A percentile compares a stretch with the other conserved stretches of the same genome.
These are phyloP conservation scores for Actinostola sp. DNA, from an alignment of 92 coral and sea anemone genomes.

Conservation along the genomic window DNA sequence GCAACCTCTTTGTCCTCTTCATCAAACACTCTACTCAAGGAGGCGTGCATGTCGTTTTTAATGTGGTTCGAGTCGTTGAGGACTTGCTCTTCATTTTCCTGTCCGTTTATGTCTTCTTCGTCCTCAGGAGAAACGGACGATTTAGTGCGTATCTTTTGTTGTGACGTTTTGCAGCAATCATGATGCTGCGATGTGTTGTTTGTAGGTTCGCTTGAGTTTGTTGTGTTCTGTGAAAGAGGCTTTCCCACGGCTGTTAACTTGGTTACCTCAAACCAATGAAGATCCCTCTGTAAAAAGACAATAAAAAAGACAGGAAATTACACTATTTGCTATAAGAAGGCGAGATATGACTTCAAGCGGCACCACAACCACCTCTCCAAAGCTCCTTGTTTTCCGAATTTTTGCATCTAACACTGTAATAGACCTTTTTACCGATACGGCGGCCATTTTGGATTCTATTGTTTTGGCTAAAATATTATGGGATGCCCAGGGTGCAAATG, in stretches of 20 bases:
- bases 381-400: too few relatives aligned
- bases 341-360: too few relatives aligned
- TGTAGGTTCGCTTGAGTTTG: constrained; percentile 4
- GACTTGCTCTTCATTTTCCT: constrained; percentile 45
- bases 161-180: not conserved
- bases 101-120: constrained; percentile 36
- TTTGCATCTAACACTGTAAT: too few relatives aligned
- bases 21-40: constrained; percentile 44
- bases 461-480: too few relatives aligned
- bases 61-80: constrained; percentile 49
- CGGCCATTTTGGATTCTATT: too few relatives aligned
- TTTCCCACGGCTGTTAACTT: constrained; percentile 32
- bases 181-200: constrained; percentile 1
- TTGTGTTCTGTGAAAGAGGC: constrained; percentile 29
- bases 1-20: constrained; percentile 58
- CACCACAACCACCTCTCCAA: too few relatives aligned
- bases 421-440: too few relatives aligned
- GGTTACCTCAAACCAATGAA: constrained; percentile 50
- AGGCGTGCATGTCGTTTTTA: constrained; percentile 55
- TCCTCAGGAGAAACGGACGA: constrained; percentile 21
- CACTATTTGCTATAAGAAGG: not conserved
- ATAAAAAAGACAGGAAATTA: not conserved
- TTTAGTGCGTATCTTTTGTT: constrained; percentile 16
- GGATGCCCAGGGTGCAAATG: too few relatives aligned
- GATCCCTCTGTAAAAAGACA: constrained; percentile 35